These are phyloP conservation scores for Podargus strigoides DNA, from an alignment of 2,797 vertebrate species.

Conservation along the genomic window DNA sequence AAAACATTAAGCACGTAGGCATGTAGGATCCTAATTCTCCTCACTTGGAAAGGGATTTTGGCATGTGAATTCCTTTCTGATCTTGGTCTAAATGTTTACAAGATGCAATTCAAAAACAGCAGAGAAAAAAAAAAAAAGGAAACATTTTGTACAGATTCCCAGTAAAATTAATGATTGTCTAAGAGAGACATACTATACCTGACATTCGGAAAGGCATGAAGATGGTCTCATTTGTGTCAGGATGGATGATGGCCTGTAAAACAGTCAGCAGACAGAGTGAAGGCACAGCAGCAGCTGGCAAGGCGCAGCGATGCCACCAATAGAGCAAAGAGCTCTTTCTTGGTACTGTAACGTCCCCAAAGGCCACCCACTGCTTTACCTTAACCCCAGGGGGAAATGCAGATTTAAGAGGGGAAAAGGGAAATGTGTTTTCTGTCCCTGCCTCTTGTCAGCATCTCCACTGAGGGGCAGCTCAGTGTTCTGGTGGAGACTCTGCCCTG, in stretches of 20 bases:
- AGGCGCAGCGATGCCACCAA: neutral
- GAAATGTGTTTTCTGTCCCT: neutral
- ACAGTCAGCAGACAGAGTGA: neutral
- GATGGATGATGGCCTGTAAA: slow-evolving; percentile 90
- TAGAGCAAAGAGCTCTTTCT: neutral
- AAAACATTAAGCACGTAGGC: neutral
- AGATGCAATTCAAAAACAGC: fast-evolving
- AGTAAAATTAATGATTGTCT: fast-evolving
- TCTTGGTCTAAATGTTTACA: fast-evolving
- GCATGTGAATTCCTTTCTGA: neutral
- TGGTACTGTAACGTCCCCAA: neutral
- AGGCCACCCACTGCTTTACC: fast-evolving
- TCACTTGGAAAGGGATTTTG: neutral
- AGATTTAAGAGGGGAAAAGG: neutral
- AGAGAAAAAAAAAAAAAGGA: fast-evolving
- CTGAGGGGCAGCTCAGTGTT: neutral
- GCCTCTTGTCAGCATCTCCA: neutral
- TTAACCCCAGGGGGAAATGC: neutral
- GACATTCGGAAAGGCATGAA: slow-evolving; percentile 97
- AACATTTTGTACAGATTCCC: fast-evolving
- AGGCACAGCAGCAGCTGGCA: neutral
- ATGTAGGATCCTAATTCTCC: neutral
- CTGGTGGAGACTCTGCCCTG: neutral
- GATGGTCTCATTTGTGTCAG: slow-evolving; percentile 92
- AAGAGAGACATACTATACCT: slow-evolving; percentile 67